phyloP scores from a whole-genome alignment of 1,140 invertebrate genomes.

The Drosophila kurseongensis region DNA sequence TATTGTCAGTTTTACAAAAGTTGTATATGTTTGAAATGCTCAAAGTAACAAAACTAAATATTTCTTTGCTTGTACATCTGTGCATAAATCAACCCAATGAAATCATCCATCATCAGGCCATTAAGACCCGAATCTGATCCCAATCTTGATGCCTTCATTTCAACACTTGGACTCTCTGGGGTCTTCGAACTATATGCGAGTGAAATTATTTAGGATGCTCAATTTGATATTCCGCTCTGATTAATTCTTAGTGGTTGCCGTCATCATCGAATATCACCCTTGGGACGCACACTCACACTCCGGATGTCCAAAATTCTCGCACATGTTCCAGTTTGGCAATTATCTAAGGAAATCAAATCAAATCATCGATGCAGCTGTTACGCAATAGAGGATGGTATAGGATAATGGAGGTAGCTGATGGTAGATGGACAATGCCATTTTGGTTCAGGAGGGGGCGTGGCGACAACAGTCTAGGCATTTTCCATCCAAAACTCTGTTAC shows the following conservation, averaged over 20 bases:
- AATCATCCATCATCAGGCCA: conserved; percentile 37
- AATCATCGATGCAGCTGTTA: conserved; percentile 65
- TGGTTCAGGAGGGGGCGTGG: conserved; percentile 37
- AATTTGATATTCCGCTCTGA: conserved; percentile 50
- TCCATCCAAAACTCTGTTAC: conserved; percentile 26
- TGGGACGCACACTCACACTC: conserved; percentile 17
- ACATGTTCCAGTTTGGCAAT: conserved; percentile 65
- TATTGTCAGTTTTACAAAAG: too few relatives aligned
- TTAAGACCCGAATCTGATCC: conserved; percentile 13
- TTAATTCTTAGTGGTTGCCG: conserved; percentile 53
- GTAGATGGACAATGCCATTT: conserved; percentile 22
- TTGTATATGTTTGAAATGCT: too few relatives aligned
- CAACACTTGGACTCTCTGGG: conserved; percentile 40
- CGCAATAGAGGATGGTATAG: conserved; percentile 12
- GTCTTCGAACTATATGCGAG: conserved; percentile 17
- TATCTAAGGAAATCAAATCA: conserved; percentile 68
- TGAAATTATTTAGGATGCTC: conserved; percentile 51
- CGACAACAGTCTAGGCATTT: conserved; percentile 31
- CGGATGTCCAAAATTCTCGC: conserved; percentile 46
- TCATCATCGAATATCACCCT: conserved; percentile 49
- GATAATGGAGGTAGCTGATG: conserved; percentile 11
- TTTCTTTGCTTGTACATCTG: background rate
- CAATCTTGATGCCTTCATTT: conserved; percentile 24
- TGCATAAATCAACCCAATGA: conserved; percentile 6
- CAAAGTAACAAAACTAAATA: too few relatives aligned